phyloP scores from a whole-genome alignment of 2,888 invertebrate species.

The Nemurella pictetii region DNA sequence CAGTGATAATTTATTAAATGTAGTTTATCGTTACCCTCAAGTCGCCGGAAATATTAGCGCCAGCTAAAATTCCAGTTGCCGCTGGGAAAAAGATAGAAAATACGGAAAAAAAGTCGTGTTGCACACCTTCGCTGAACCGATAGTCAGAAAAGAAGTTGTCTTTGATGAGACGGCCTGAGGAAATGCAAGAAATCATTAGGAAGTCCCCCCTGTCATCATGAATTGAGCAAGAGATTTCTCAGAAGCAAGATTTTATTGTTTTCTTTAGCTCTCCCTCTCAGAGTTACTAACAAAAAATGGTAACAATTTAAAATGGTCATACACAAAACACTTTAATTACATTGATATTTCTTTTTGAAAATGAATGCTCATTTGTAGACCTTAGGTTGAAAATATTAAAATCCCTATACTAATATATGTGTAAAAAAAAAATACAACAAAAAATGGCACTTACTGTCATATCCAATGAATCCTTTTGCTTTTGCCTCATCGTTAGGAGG shows the following conservation, averaged over 20 bases:
- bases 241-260: no score
- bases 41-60: slow-evolving; percentile 98
- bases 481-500: slow-evolving; percentile 69
- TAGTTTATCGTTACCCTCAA: slow-evolving; percentile 67
- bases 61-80: slow-evolving; percentile 95
- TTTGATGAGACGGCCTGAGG: slow-evolving; percentile 69
- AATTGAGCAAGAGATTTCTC: neutral
- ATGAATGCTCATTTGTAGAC: no score
- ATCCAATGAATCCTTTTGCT: slow-evolving; percentile 87
- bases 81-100: slow-evolving; percentile 98
- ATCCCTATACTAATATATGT: neutral
- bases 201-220: slow-evolving; percentile 1
- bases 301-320: neutral
- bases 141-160: slow-evolving; percentile 82
- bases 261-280: no score
- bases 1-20: neutral
- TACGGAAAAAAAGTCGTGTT: slow-evolving; percentile 90
- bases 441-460: slow-evolving; percentile 71
- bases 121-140: slow-evolving; percentile 69
- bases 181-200: slow-evolving; percentile 35
- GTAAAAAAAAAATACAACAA: neutral
- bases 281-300: no score
- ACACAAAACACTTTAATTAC: neutral
- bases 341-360: neutral
- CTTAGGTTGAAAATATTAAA: neutral